Conservation (phyloP, 37 sponge, comb jelly and placozoan genomes). For the Ianthella basta region DNA sequence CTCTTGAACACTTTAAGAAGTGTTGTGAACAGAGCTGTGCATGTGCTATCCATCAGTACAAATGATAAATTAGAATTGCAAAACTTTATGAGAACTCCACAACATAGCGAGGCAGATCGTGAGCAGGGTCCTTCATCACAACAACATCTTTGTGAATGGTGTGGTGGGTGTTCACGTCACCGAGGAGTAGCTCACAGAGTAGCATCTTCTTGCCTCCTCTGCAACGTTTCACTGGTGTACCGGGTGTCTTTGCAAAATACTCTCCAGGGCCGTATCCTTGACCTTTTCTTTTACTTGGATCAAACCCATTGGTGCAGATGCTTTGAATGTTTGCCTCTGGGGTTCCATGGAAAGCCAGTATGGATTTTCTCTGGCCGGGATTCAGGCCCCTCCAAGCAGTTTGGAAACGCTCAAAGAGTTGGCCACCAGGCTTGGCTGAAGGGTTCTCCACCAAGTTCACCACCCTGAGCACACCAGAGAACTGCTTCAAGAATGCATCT, state of each 20-base stretch:
- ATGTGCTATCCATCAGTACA: no score
- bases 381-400: conserved; percentile 44
- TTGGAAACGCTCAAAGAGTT: conserved; percentile 59
- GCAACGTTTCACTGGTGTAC: conserved; percentile 54
- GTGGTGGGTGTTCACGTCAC: conserved; percentile 61
- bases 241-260: conserved; percentile 77
- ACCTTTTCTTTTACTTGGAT: conserved; percentile 36
- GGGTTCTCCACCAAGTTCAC: conserved; percentile 65
- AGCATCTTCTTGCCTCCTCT: conserved; percentile 77
- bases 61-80: no score
- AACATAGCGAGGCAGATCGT: conserved; percentile 80
- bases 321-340: conserved; percentile 63
- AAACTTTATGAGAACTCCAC: conserved; percentile 55
- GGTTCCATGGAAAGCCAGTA: conserved; percentile 83
- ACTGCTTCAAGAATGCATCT: conserved; percentile 60
- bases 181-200: conserved; percentile 77
- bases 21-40: no score
- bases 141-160: conserved; percentile 72
- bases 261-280: conserved; percentile 84
- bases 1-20: no score
- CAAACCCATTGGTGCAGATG: conserved; percentile 79
- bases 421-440: conserved; percentile 73
- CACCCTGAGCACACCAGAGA: conserved; percentile 49
- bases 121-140: conserved; percentile 83
- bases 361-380: conserved; percentile 56